Base-by-base conservation (phyloP, 2,113 vertebrate species). In the Poeciliopsis occidentalis region DNA sequence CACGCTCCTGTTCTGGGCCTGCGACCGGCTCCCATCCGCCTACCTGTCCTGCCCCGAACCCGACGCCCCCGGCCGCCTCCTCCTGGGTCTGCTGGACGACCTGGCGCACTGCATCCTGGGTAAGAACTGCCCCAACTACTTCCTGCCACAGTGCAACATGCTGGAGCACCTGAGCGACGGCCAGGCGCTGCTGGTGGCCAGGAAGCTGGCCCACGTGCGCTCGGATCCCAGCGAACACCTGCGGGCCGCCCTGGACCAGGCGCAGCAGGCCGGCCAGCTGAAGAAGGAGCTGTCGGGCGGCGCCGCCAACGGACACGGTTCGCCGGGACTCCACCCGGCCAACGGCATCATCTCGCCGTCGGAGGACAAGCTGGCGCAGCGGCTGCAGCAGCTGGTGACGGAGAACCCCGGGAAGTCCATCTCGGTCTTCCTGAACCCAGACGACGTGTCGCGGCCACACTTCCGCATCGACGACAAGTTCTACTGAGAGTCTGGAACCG, bases 1-100 rank as follows among this genome's bases (percentile, higher is more conserved):
- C 32, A 96, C 95, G 0, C 83, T 96, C 31, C 93, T 96, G 29
- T 96, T 96, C 83, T 96, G 96, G 95, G 96, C 96, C 12, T 97
- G 96, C 13, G 96, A 97, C 82, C 94, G 96, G 7, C 93, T 97
- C 26, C 96, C 96, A 0, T 44, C 91, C 0, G 87, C 94, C 71
- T 97, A 95, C 87, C 83, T 97, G 67, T 93, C 92, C 66, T 88
- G 92, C 76, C 62, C 87, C 0, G 94, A 95, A 1, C 75, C 93
- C 0, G 92, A 95, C 54, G 95, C 93, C 0, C 92, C 95, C 1
- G 95, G 94, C 44, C 95, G 94, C 72, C 93, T 95, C 41, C 91
- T 95, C 8, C 93, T 97, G 4, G 96, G 96, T 57, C 95, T 97
- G 24, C 90, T 96, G 32, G 96, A 96, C 3, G 96, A 96, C 75